A percentile compares a stretch with the other conserved stretches of the same genome.
Evolutionary conservation across 2,113 vertebrate species (phyloP).

Genomic region (cat (Felis catus)): DNA sequence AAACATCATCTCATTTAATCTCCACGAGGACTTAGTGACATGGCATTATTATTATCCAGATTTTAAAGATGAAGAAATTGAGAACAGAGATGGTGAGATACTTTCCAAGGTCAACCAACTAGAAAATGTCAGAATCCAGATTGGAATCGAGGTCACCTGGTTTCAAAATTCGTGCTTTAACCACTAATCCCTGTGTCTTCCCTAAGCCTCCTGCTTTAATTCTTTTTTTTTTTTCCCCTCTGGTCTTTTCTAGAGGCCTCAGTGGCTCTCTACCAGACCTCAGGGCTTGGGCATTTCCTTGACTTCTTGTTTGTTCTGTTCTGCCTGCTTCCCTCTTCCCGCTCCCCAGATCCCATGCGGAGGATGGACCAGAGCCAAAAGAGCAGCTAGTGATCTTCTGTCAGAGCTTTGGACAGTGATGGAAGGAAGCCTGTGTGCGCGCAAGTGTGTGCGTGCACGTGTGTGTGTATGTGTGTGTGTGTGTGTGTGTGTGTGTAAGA

Average conservation of each 20-base stretch:
- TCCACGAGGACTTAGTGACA: not conserved
- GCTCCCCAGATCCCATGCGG: not conserved
- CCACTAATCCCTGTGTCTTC: not conserved
- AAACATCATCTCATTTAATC: not conserved
- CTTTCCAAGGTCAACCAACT: not conserved
- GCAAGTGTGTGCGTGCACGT: not conserved
- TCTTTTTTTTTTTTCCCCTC: not conserved
- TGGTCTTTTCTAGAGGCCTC: not conserved
- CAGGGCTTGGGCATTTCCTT: not conserved
- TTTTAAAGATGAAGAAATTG: not conserved
- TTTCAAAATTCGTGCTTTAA: not conserved
- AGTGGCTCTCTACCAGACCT: not conserved
- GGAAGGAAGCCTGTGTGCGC: not conserved
- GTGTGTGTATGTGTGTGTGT: accelerated
- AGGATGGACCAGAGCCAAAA: not conserved
- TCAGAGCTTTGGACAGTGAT: not conserved
- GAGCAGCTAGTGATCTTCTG: not conserved
- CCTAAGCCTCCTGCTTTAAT: not conserved
- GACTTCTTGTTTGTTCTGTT: not conserved
- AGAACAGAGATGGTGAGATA: not conserved
- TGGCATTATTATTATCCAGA: not conserved
- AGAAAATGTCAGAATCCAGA: constrained; percentile 8
- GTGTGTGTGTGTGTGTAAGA: not conserved
- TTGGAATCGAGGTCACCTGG: not conserved
- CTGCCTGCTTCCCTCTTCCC: not conserved